A percentile compares a stretch with the other conserved stretches of the same genome.
Evolutionary conservation across 2,113 vertebrate species (phyloP).

Genomic region (Anoplopoma fimbria): DNA sequence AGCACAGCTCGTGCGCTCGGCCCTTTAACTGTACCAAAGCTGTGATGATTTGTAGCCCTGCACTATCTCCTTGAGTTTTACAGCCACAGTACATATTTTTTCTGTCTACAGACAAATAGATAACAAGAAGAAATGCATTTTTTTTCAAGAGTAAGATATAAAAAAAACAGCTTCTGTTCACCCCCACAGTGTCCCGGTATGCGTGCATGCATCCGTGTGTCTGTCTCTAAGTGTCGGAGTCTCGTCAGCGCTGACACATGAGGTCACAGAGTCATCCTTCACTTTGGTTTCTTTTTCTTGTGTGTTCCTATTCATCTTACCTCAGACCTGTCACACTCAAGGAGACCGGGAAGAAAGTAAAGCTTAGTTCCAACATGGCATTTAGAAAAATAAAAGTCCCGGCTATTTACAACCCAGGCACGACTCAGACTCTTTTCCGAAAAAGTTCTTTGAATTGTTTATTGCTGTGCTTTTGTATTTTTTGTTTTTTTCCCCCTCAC

Average conservation of each 20-base stretch:
- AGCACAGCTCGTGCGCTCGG: constrained; percentile 25
- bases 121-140: constrained; percentile 56
- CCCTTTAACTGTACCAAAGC: constrained; percentile 62
- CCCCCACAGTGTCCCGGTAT: not conserved
- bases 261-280: constrained; percentile 59
- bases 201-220: not conserved
- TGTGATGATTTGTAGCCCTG: constrained; percentile 70
- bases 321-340: constrained; percentile 65
- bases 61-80: constrained; percentile 68
- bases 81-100: constrained; percentile 66
- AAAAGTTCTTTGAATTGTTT: constrained; percentile 64
- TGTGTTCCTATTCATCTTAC: constrained; percentile 58
- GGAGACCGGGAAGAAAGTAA: constrained; percentile 63
- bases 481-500: not conserved
- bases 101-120: constrained; percentile 66
- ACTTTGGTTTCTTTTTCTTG: constrained; percentile 34
- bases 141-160: constrained; percentile 45
- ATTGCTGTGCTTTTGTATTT: constrained; percentile 51
- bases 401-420: constrained; percentile 56
- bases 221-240: not conserved
- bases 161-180: constrained; percentile 17
- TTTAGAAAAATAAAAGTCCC: constrained; percentile 58
- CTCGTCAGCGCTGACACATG: constrained; percentile 30
- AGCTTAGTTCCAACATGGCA: constrained; percentile 21
- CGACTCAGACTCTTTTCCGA: constrained; percentile 21